phyloP scores from a whole-genome alignment of 2,113 vertebrate species.

The Oreochromis niloticus region DNA sequence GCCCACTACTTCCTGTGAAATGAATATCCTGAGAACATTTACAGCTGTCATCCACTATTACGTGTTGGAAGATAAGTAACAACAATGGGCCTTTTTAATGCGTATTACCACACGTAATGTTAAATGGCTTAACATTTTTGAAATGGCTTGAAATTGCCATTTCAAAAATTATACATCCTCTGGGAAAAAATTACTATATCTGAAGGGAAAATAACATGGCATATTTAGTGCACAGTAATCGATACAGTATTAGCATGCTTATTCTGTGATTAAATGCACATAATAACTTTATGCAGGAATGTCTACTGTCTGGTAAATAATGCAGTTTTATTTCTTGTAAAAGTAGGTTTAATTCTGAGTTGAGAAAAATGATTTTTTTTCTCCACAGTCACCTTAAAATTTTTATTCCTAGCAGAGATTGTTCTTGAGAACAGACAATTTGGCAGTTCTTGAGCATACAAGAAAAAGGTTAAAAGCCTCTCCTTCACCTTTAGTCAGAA shows the following conservation, averaged over 20 bases:
- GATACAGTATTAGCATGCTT: not conserved
- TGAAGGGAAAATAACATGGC: not conserved
- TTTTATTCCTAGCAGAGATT: not conserved
- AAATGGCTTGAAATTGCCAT: not conserved
- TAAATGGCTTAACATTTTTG: not conserved
- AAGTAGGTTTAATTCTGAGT: not conserved
- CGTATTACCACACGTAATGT: not conserved
- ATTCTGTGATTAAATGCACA: not conserved
- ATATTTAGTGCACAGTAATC: not conserved
- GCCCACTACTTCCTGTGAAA: slow-evolving; percentile 46
- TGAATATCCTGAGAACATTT: slow-evolving; percentile 20
- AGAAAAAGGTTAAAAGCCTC: not conserved
- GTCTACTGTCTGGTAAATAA: not conserved
- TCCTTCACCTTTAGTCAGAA: not conserved
- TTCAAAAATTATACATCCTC: not conserved
- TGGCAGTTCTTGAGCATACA: not conserved
- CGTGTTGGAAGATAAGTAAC: not conserved
- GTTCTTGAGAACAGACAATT: not conserved
- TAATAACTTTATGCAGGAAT: not conserved
- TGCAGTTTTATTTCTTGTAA: not conserved
- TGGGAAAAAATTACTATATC: not conserved
- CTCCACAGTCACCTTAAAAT: not conserved
- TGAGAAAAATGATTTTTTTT: not conserved
- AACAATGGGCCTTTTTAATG: not conserved
- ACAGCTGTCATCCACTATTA: not conserved